phyloP scores from a whole-genome alignment of 2,797 vertebrate genomes.

The Aldrovandia affinis region DNA sequence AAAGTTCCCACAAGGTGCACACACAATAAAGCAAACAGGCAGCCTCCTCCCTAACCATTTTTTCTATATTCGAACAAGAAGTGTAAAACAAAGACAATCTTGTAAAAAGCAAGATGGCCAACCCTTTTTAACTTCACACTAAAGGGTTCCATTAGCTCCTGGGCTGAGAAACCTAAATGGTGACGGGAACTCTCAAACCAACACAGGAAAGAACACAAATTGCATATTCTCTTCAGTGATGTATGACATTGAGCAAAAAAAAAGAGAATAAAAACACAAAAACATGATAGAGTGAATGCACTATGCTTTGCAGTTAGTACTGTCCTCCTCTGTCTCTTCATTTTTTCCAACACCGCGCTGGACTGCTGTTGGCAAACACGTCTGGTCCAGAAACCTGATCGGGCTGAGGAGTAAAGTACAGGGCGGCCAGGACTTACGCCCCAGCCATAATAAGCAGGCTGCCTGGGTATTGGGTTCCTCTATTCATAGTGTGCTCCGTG shows the following conservation, averaged over 20 bases:
- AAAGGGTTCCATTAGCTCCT: not conserved
- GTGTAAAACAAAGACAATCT: not conserved
- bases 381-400: slow-evolving; percentile 18
- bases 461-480: slow-evolving; percentile 10
- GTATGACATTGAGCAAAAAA: not conserved
- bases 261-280: not conserved
- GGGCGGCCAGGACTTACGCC: not conserved
- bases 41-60: not conserved
- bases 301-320: not conserved
- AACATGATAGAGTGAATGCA: not conserved
- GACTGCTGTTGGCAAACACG: not conserved
- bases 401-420: slow-evolving; percentile 9
- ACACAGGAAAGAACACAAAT: not conserved
- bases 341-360: not conserved
- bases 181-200: not conserved
- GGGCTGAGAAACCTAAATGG: not conserved
- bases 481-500: slow-evolving; percentile 9
- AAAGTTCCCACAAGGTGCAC: not conserved
- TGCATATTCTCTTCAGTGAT: too few relatives aligned
- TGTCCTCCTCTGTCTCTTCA: not conserved
- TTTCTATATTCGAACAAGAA: not conserved
- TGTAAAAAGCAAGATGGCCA: not conserved
- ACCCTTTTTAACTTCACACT: not conserved
- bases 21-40: not conserved
- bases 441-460: slow-evolving; percentile 15